phyloP scores from a whole-genome alignment of 1,140 invertebrate genomes.

The Neomicropteryx cornuta region DNA sequence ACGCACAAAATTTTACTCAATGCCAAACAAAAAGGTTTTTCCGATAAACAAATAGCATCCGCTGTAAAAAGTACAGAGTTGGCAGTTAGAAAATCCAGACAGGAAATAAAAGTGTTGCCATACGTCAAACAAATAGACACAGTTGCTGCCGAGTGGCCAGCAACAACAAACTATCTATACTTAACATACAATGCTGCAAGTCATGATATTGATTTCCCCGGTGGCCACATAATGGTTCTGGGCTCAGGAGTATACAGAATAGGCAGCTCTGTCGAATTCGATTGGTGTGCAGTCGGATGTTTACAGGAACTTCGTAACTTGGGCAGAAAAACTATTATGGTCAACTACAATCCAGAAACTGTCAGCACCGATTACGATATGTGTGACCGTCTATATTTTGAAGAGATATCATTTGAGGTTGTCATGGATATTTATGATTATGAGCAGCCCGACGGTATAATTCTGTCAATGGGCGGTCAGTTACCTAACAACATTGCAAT shows the following conservation, averaged over 20 bases:
- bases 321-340: constrained; percentile 89
- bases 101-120: constrained; percentile 67
- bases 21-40: constrained; percentile 94
- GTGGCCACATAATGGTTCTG: constrained; percentile 72
- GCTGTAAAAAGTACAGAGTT: constrained; percentile 80
- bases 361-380: constrained; percentile 99
- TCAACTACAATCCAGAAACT: constrained; percentile 99
- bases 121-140: constrained; percentile 98
- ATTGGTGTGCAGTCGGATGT: constrained; percentile 98
- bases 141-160: constrained; percentile 98
- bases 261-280: constrained; percentile 98
- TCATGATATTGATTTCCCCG: constrained; percentile 80
- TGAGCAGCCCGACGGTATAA: constrained; percentile 89
- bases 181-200: constrained; percentile 86
- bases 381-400: constrained; percentile 97
- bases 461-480: constrained; percentile 97
- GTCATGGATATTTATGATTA: constrained; percentile 97
- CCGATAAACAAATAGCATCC: constrained; percentile 91
- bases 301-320: constrained; percentile 81
- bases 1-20: constrained; percentile 51
- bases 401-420: constrained; percentile 98
- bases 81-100: constrained; percentile 60
- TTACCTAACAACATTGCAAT: constrained; percentile 99
- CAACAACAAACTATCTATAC: constrained; percentile 95
- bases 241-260: constrained; percentile 98